A percentile compares a stretch with the other conserved stretches of the same genome.
phyloP scores from a whole-genome alignment of 2,888 invertebrate species.

The Cephus pulcher region DNA sequence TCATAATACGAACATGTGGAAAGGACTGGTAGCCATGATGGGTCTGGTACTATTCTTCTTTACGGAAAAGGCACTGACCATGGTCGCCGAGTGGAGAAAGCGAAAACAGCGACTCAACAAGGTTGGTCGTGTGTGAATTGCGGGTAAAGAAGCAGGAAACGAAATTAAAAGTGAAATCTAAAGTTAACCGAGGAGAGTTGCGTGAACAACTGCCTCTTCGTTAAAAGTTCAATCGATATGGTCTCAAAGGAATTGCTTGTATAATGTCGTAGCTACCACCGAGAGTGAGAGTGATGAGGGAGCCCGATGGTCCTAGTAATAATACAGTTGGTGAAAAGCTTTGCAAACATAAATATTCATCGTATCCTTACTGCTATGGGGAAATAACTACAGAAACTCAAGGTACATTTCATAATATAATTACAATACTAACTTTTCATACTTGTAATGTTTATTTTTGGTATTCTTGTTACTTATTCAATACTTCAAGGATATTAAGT shows the following conservation, averaged over 20 bases:
- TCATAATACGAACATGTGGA: conserved; percentile 83
- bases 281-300: conserved; percentile 80
- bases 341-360: conserved; percentile 90
- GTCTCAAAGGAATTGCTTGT: too few relatives aligned
- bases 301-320: conserved; percentile 70
- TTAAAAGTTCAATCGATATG: too few relatives aligned
- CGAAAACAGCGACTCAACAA: conserved; percentile 76
- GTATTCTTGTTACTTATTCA: too few relatives aligned
- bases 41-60: conserved; percentile 92
- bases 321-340: conserved; percentile 73
- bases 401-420: conserved; percentile 56
- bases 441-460: neutral
- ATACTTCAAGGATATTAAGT: too few relatives aligned
- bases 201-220: too few relatives aligned
- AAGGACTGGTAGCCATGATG: conserved; percentile 84
- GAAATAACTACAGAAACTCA: conserved; percentile 83
- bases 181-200: too few relatives aligned
- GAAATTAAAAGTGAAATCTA: too few relatives aligned
- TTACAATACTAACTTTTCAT: neutral
- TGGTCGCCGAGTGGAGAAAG: conserved; percentile 86
- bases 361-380: conserved; percentile 88
- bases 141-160: neutral
- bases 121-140: conserved; percentile 62
- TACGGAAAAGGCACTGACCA: conserved; percentile 84
- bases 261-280: conserved; percentile 69